Conservation (phyloP, 2,113 vertebrate species). For the Gopherus evgoodei region DNA sequence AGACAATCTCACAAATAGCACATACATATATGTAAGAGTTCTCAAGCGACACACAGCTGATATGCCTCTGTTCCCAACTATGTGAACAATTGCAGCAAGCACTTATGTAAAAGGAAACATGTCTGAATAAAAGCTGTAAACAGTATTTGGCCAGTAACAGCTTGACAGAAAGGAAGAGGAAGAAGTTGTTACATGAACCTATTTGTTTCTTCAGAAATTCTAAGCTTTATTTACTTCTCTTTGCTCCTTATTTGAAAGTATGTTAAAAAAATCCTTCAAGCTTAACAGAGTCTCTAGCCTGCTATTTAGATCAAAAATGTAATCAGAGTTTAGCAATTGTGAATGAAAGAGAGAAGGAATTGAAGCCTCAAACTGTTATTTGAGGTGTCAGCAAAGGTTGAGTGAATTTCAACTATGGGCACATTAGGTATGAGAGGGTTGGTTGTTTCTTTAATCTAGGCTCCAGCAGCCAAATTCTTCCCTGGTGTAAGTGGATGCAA, state of each 20-base stretch:
- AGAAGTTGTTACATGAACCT: too few relatives aligned
- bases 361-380: constrained; percentile 26
- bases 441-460: background rate
- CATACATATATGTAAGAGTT: background rate
- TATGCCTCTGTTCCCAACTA: rapidly evolving
- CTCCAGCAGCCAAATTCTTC: background rate
- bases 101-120: background rate
- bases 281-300: background rate
- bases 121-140: background rate
- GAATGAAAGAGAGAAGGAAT: constrained; percentile 7
- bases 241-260: background rate
- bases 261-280: background rate
- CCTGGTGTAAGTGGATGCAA: background rate
- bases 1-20: background rate
- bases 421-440: constrained; percentile 1
- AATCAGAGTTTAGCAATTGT: constrained; percentile 1
- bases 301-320: constrained; percentile 8
- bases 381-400: constrained; percentile 14
- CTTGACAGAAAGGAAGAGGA: too few relatives aligned
- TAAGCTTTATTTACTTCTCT: constrained; percentile 4
- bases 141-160: background rate
- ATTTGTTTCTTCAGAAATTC: background rate
- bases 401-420: background rate
- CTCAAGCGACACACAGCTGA: background rate
- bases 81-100: background rate